phyloP scores from a whole-genome alignment of 2,113 vertebrate species.

The Phylloscopus whistleri region DNA sequence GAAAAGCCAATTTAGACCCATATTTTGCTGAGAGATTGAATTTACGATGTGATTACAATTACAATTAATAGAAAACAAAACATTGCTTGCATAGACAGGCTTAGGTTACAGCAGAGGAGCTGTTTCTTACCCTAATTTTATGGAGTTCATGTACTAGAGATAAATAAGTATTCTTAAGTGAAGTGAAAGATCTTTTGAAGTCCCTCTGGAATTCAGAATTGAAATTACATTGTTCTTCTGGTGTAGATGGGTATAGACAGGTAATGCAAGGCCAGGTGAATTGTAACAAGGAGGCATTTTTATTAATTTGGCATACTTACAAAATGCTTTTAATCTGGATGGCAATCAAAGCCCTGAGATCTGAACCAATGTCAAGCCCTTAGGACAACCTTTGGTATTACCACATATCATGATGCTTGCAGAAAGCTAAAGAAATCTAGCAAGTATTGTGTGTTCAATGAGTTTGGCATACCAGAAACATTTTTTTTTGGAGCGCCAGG shows the following conservation, averaged over 20 bases:
- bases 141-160: not conserved
- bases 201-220: constrained; percentile 19
- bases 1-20: not conserved
- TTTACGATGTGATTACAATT: not conserved
- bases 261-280: constrained; percentile 35
- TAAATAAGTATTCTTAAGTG: not conserved
- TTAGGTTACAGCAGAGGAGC: not conserved
- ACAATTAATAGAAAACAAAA: not conserved
- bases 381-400: constrained; percentile 32
- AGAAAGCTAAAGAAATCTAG: not conserved
- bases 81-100: not conserved
- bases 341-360: constrained; percentile 49
- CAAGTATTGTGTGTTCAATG: not conserved
- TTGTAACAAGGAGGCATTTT: constrained; percentile 31
- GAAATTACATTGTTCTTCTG: not conserved
- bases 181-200: constrained; percentile 9
- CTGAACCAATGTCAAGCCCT: constrained; percentile 55
- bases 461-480: not conserved
- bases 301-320: constrained; percentile 50
- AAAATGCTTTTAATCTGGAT: constrained; percentile 37
- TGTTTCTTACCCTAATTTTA: not conserved
- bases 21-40: not conserved
- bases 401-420: not conserved
- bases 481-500: not conserved
- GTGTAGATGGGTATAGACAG: constrained; percentile 16